A percentile compares a stretch with the other conserved stretches of the same genome.
phyloP scores from a whole-genome alignment of 2,888 invertebrate genomes.

The Bimastos eiseni region DNA sequence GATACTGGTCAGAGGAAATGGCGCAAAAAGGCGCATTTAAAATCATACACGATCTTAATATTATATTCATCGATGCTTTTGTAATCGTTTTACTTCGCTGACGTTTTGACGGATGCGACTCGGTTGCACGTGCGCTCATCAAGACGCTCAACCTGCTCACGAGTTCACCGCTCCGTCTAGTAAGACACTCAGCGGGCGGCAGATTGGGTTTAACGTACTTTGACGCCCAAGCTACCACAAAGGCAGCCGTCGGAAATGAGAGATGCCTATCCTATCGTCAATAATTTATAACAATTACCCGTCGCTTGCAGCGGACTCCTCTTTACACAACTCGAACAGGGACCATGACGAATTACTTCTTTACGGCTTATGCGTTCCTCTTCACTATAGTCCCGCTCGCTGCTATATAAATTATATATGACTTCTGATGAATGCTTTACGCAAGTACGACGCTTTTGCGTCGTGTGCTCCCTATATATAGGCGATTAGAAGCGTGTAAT shows the following conservation, averaged over 20 bases:
- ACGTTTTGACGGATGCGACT: no score
- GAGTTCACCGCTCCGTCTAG: background rate
- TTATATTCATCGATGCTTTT: background rate
- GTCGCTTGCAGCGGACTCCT: background rate
- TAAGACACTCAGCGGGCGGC: background rate
- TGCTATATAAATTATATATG: no score
- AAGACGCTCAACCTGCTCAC: background rate
- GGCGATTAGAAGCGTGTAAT: background rate
- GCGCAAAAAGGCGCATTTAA: no score
- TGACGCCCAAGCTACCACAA: background rate
- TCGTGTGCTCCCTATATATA: background rate
- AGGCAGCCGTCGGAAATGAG: background rate
- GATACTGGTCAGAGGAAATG: no score
- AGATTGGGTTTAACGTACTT: background rate
- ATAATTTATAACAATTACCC: background rate
- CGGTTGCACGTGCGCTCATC: constrained; percentile 13
- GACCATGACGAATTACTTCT: background rate
- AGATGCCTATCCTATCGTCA: background rate
- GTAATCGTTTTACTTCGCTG: background rate
- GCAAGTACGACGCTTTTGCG: no score
- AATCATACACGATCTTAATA: no score
- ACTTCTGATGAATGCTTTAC: no score
- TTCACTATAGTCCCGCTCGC: background rate
- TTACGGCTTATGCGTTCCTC: background rate
- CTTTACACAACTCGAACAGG: background rate